Evolutionary conservation across 1,140 invertebrate species (phyloP).

Genomic region (Drosophila willistoni): DNA sequence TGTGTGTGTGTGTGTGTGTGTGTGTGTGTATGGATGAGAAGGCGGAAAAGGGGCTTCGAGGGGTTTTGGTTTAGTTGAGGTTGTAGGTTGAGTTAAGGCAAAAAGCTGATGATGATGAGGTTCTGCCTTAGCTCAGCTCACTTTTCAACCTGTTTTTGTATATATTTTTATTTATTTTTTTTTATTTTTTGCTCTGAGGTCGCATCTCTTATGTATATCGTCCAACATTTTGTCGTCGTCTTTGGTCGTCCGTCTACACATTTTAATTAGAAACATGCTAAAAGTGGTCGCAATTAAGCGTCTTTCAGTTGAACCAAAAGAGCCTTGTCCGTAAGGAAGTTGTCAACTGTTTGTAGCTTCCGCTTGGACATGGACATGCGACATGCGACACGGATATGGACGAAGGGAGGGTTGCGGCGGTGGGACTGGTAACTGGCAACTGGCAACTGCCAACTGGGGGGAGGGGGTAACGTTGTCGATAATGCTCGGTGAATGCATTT

Average conservation of each 20-base stretch:
- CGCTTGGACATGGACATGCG: slow-evolving; percentile 19
- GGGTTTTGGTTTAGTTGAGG: background rate
- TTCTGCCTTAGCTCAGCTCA: slow-evolving; percentile 14
- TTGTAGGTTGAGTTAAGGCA: too few relatives aligned
- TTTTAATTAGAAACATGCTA: slow-evolving; percentile 57
- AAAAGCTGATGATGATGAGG: slow-evolving; percentile 22
- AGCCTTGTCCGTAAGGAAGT: slow-evolving; percentile 58
- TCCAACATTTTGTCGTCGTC: slow-evolving; percentile 12
- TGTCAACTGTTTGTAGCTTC: slow-evolving; percentile 61
- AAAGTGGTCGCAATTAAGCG: slow-evolving; percentile 58
- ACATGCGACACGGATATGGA: too few relatives aligned
- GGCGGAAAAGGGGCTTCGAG: background rate
- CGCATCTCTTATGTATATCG: slow-evolving; percentile 13
- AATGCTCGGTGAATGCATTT: slow-evolving; percentile 31
- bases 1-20: background rate
- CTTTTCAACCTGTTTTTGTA: slow-evolving; percentile 55
- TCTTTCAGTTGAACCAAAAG: slow-evolving; percentile 15
- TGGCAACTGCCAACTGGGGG: too few relatives aligned
- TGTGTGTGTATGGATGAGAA: background rate
- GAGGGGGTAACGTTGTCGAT: slow-evolving; percentile 13
- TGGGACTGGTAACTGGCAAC: too few relatives aligned
- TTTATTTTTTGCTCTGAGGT: slow-evolving; percentile 17
- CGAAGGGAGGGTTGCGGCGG: too few relatives aligned
- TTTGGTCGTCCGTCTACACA: slow-evolving; percentile 27
- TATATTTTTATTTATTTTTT: too few relatives aligned